Evolutionary conservation across 2,888 invertebrate species (phyloP), one percentile per base, ranked within the genome.

Genomic region (Microdon myrmicae): DNA sequence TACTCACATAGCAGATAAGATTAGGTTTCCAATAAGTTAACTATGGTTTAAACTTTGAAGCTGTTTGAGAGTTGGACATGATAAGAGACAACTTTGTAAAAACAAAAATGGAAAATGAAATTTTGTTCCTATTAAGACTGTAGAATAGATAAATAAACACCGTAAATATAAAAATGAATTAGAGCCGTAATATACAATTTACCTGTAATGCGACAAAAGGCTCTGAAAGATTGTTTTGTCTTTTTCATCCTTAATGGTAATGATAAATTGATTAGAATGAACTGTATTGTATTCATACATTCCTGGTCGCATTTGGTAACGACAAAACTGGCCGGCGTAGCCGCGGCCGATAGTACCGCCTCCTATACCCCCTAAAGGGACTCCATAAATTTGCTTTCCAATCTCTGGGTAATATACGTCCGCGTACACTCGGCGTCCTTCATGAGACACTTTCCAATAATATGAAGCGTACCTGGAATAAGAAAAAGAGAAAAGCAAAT

Each of bases 311-410:
- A 97, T 82, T 77, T 94, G 92, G 78, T 88, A 96, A 48, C 96
- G 86, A 77, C 95, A 94, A 81, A 96, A 96, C 80, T 95, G 94
- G 10, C 96, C 96, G 72, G 88, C 87, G 79, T 87, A 96, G 3
- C 96, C 96, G 44, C 96, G 84, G 2, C 96, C 96, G 71, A 97
- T 96, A 38, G 77, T 79, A 25, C 80, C 80, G 67, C 86, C 83
- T 2, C 93, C 93, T 64, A 93, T 87, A 32, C 91, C 92, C 49
- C 93, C 93, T 68, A 92, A 82, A 2, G 92, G 92, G 17, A 89
- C 91, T 87, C 94, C 94, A 83, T 94, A 94, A 76, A 93, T 93
- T 75, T 90, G 89, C 78, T 90, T 88, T 39, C 90, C 89, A 69
- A 84, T 84, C 70, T 87, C 81, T 77, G 86, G 82, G 68, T 86